These are phyloP conservation scores for Auanema freiburgensis DNA, from an alignment of 2,888 invertebrate genomes.

Conservation along the genomic window DNA sequence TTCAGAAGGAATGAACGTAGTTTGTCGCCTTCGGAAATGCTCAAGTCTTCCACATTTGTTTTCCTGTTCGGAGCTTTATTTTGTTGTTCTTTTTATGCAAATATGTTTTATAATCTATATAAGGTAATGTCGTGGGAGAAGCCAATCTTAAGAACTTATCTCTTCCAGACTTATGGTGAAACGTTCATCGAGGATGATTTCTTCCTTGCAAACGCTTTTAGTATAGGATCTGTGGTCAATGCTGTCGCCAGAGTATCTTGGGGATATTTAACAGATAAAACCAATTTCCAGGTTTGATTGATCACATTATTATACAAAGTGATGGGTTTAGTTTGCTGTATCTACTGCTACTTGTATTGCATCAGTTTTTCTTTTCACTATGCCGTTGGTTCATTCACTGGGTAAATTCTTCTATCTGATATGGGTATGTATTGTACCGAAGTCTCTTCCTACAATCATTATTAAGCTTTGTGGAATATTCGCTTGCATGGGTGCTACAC, in stretches of 20 bases:
- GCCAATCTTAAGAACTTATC: not conserved
- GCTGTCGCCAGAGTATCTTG: slow-evolving; percentile 67
- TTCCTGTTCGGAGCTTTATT: slow-evolving; percentile 53
- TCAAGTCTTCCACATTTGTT: slow-evolving; percentile 58
- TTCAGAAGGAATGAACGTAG: slow-evolving; percentile 21
- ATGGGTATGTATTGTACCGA: slow-evolving; percentile 36
- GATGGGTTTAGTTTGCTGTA: slow-evolving; percentile 61
- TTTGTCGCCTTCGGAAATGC: slow-evolving; percentile 50
- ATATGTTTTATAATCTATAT: slow-evolving; percentile 60
- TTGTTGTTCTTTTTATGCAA: slow-evolving; percentile 62
- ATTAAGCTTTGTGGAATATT: slow-evolving; percentile 54
- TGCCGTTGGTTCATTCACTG: slow-evolving; percentile 53
- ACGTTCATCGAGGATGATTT: slow-evolving; percentile 67
- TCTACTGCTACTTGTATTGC: slow-evolving; percentile 58
- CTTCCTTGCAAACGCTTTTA: slow-evolving; percentile 68
- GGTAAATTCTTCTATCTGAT: slow-evolving; percentile 45
- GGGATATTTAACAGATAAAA: slow-evolving; percentile 67
- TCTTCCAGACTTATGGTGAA: slow-evolving; percentile 57
- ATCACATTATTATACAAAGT: not conserved
- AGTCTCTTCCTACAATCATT: not conserved
- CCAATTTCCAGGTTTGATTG: slow-evolving; percentile 65
- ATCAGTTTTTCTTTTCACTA: slow-evolving; percentile 55
- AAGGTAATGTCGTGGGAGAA: slow-evolving; percentile 48
- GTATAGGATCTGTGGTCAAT: slow-evolving; percentile 68
- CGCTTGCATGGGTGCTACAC: slow-evolving; percentile 62